Evolutionary conservation across 2,888 invertebrate genomes (phyloP).

Genomic region (Syrista parreyssii): DNA sequence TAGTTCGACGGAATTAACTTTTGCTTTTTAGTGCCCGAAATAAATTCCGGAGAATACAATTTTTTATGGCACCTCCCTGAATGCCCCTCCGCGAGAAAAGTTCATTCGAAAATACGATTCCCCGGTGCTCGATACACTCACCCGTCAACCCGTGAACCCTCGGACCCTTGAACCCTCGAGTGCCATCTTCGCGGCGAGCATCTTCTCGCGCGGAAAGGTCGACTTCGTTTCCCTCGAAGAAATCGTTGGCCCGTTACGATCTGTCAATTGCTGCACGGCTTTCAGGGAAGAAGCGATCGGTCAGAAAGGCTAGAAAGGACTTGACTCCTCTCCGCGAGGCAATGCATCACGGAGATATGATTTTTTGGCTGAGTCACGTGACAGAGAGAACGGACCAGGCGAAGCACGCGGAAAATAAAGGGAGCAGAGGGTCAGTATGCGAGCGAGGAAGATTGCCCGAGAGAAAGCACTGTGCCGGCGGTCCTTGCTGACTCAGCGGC

Average conservation of each 20-base stretch:
- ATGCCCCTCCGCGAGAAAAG: not conserved
- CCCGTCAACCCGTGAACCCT: no score
- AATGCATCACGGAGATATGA: constrained; percentile 47
- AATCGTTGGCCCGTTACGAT: no score
- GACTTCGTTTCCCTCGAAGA: no score
- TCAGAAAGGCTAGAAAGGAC: no score
- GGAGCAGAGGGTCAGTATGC: constrained; percentile 42
- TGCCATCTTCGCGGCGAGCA: no score
- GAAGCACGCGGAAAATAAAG: no score
- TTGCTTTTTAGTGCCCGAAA: not conserved
- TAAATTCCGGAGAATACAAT: not conserved
- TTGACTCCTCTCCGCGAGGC: constrained; percentile 18
- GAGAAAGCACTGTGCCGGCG: constrained; percentile 9
- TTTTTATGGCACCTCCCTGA: not conserved
- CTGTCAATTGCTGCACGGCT: no score
- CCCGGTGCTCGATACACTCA: constrained; percentile 3
- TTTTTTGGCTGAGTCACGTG: constrained; percentile 24
- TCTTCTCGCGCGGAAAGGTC: no score
- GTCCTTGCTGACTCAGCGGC: constrained; percentile 40
- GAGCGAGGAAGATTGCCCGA: constrained; percentile 32
- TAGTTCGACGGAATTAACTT: constrained; percentile 2
- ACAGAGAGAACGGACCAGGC: no score
- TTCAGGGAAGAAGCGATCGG: no score
- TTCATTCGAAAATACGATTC: not conserved
- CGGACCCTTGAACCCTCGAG: no score